Conservation (phyloP, 2,113 vertebrate genomes). For the Steatornis caripensis region DNA sequence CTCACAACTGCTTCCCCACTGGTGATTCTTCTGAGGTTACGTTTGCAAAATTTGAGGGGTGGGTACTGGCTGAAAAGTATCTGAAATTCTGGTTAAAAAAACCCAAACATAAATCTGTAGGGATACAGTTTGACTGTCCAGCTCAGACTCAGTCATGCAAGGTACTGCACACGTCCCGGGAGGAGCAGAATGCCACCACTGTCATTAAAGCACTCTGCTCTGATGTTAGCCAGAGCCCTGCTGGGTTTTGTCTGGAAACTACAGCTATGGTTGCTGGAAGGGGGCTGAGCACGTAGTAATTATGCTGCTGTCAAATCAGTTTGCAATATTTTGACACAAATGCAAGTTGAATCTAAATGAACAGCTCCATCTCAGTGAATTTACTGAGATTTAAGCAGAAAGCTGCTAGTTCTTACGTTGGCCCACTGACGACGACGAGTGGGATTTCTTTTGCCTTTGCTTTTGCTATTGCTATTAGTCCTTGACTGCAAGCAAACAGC, state of each 20-base stretch:
- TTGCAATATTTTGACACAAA: slow-evolving; percentile 31
- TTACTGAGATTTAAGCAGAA: not conserved
- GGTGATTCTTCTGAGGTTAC: not conserved
- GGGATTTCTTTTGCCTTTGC: not conserved
- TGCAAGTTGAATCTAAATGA: not conserved
- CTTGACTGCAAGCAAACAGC: not conserved
- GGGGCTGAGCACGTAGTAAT: not conserved
- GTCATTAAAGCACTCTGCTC: not conserved
- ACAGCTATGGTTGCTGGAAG: not conserved
- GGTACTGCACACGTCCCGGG: not conserved
- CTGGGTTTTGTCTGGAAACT: not conserved
- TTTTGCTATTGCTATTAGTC: not conserved
- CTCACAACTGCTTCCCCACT: not conserved
- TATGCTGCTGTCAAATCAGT: not conserved
- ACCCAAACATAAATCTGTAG: not conserved
- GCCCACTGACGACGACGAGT: not conserved
- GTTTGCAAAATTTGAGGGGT: not conserved
- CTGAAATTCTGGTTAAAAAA: not conserved
- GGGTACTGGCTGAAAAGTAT: not conserved
- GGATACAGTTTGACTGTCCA: not conserved
- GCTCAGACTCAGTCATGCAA: not conserved
- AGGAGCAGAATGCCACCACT: not conserved
- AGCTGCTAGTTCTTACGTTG: not conserved
- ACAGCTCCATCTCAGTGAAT: not conserved
- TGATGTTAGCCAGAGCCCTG: slow-evolving; percentile 1